Evolutionary conservation across 2,797 vertebrate genomes (phyloP).

Genomic region (Peromyscus nudipes): DNA sequence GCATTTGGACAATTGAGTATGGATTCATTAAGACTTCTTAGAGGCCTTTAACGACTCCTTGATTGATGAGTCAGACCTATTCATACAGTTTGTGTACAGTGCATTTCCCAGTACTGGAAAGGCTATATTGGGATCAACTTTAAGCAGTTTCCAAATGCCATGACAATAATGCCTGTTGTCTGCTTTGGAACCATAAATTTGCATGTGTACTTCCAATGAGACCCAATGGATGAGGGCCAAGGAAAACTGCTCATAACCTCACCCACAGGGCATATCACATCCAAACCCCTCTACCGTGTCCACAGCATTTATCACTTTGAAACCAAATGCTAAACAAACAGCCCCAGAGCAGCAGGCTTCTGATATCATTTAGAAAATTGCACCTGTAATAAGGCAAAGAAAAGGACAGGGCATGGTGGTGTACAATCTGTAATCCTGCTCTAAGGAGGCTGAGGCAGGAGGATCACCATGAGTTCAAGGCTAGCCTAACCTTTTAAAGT

Average conservation of each 20-base stretch:
- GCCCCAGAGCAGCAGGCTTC: neutral
- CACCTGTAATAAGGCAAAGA: conserved; percentile 28
- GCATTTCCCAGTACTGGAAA: neutral
- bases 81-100: neutral
- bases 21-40: neutral
- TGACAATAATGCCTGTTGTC: neutral
- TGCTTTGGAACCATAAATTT: neutral
- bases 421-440: neutral
- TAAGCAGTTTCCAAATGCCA: conserved; percentile 15
- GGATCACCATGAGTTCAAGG: neutral
- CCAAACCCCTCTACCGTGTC: neutral
- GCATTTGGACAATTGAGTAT: neutral
- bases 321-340: conserved; percentile 20
- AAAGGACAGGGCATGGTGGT: neutral
- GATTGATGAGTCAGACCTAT: neutral
- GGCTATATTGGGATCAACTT: neutral
- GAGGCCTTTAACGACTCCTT: neutral
- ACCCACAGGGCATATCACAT: neutral
- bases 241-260: neutral
- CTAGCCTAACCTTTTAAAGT: neutral
- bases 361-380: neutral
- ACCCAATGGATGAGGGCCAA: neutral
- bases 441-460: neutral
- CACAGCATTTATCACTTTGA: conserved; percentile 4
- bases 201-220: neutral